These are phyloP conservation scores for Phrynocephalus vlangalii DNA, from an alignment of 2,797 vertebrate genomes.

Conservation along the genomic window DNA sequence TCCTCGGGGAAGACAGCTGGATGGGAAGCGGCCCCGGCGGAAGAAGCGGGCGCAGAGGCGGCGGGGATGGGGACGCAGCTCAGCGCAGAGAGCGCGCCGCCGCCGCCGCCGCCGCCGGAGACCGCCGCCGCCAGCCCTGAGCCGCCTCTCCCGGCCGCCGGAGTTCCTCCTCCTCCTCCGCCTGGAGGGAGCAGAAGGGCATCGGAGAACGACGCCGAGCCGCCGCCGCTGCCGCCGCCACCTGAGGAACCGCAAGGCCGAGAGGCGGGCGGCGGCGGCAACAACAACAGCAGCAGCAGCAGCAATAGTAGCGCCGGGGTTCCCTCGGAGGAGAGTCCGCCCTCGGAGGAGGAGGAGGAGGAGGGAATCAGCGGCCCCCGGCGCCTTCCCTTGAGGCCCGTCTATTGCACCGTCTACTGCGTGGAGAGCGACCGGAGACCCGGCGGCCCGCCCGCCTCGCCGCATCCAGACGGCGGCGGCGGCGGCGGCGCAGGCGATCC, in stretches of 20 bases:
- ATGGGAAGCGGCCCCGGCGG: constrained; percentile 66
- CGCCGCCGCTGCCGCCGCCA: constrained; percentile 23
- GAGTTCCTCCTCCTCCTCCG: constrained; percentile 4
- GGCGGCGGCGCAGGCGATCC: constrained; percentile 19
- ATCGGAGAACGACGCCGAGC: constrained; percentile 8
- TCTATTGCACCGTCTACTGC: constrained; percentile 93
- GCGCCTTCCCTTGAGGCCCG: constrained; percentile 77
- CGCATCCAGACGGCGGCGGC: constrained; percentile 1
- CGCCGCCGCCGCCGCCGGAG: constrained; percentile 34
- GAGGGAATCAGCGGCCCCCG: constrained; percentile 40
- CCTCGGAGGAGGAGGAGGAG: constrained; percentile 62
- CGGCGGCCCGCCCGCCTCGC: constrained; percentile 47
- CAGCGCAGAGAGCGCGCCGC: constrained; percentile 66
- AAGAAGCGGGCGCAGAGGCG: constrained; percentile 70
- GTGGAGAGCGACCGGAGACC: constrained; percentile 84
- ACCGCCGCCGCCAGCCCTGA: constrained; percentile 24
- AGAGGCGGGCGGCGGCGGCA: constrained; percentile 26
- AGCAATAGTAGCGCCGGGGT: neutral
- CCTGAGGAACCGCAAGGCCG: constrained; percentile 29
- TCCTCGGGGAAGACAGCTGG: constrained; percentile 40
- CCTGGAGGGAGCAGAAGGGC: neutral
- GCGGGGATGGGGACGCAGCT: constrained; percentile 80
- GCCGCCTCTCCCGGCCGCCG: constrained; percentile 11
- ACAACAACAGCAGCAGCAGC: neutral
- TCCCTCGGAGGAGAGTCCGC: constrained; percentile 44